Base-by-base conservation (phyloP, 2,888 invertebrate species). In the Tenthredo mesomela region DNA sequence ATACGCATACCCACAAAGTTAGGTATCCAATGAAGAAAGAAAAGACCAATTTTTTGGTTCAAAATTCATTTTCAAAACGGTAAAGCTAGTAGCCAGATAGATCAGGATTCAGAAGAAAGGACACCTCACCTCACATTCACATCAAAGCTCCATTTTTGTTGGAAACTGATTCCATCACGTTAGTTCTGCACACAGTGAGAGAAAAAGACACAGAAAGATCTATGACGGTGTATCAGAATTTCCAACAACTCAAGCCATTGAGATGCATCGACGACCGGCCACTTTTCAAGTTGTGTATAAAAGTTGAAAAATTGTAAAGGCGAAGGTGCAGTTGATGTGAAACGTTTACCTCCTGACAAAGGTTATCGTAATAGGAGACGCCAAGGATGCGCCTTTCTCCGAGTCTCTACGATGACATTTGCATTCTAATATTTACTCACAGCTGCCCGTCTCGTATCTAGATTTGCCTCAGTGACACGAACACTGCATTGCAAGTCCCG, bases 351-450 rank as follows among this genome's bases (percentile, higher is more conserved):
- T 80, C 58, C 21, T 5, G 61, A 78, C 80, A 61, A 80, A 80
- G 80, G 80, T 61, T 58, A 61, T 61, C 37, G 58, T 80, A 37
- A 80, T 61, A 80, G 21, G 37, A 40, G n/a, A 80, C 40, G 61
- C 47, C 67, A 70, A 82, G 82, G 82, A 82, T 82, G 82, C 65
- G 82, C 82, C 82, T 82, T 82, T 82, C 82, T 82, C 82, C 47
- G 7, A 29, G 54, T 47, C 29, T 47, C 29, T 67, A 15, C 47
- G 67, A 82, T 70, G 67, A 82, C 82, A 82, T 82, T 82, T 82
- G 33, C 82, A 67, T 82, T 67, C 43, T 29, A 82, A 80, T 80
- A 61, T 50, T 61, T 15, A 80, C 80, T 58, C 9, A 77, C 40
- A 40, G 80, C 37, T 61, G 58, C 40, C 7, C 80, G 0, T 61